Evolutionary conservation across 2,888 invertebrate genomes (phyloP), one percentile per base, ranked within the genome.

Genomic region (Drosophila falleni): DNA sequence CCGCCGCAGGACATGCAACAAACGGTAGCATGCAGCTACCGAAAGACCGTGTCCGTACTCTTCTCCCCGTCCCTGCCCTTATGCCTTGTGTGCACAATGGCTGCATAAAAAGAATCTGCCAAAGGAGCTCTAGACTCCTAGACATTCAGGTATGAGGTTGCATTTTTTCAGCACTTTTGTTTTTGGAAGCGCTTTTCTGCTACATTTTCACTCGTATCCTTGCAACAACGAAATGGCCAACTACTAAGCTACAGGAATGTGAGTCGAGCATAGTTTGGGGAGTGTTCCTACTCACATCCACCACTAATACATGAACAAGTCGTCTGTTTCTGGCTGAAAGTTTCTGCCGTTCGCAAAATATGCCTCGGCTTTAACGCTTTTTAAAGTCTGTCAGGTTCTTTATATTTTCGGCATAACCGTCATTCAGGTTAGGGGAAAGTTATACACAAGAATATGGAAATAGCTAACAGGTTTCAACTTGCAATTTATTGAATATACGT

Each of bases 1-100:
- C 74, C 58, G 89, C 89, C 83, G 81, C 74, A 88, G 83, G 87
- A 87, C 83, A 80, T 85, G 85, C 71, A 82, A 71, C 86, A 83
- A 87, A 81, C 85, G 59, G 63, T 78, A 69, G 69, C 65, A 71
- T 54, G 66, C 63, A 71, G 58, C 42, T 44, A 68, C 55, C 62
- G 23, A 41, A 44, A 63, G 44, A 54, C 68, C 69, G 59, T 54
- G 54, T 56, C 63, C 51, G 55, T 26, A 15, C 59, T 31, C 35
- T n/a, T n/a, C n/a, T 23, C 19, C 6, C 33, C 33, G 8, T 10
- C 2, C 15, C 42, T 50, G 11, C 9, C n/a, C 11, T 15, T 31
- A 8, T 16, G 11, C 55, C 35, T 60, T 62, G 33, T 71, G 50
- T 41, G 26, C 39, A 44, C 50, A 42, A 58, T 42, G 50, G 50